Base-by-base conservation (phyloP, 2,797 vertebrate species). In the Notolabrus celidotus region DNA sequence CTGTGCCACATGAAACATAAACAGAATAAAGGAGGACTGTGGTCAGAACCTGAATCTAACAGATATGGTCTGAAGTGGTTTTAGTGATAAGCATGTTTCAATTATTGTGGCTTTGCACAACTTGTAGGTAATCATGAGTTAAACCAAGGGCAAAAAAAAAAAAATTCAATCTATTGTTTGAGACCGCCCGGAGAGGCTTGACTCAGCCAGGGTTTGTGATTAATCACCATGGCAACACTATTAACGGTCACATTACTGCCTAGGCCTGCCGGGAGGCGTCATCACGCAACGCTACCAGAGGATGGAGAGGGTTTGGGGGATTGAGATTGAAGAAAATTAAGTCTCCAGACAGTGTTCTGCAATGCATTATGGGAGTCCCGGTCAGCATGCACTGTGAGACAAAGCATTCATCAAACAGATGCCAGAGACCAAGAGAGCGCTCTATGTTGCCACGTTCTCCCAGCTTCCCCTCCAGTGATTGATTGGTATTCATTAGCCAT, bases 401-500 rank as follows among this genome's bases (percentile, higher is more conserved):
- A 42, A 82, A 64, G 78, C 85, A 92, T 93, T 90, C 89, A 93
- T 93, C 92, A 92, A 84, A 79, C 74, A 61, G 67, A 88, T 82
- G 79, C 86, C 80, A 79, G 86, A 75, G 67, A 87, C 69, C 74
- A 63, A 68, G 83, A 82, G 77, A 82, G 56, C 65, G 52, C 75
- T 82, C 67, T 67, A 34, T 81, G 84, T 83, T 86, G 82, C 84
- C 84, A 84, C 78, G 66, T 43, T 65, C 74, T 62, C 82, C 78
- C 79, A 62, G 60, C 59, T 66, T 66, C 49, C 59, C 51, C 29
- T 16, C 67, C 36, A 25, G 71, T 89, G 89, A 93, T 86, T 91
- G 88, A 93, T 91, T 78, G 78, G 83, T 85, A 80, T 88, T 91
- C 90, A 87, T 92, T 91, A 90, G 67, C 71, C 77, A 87, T 90